Evolutionary conservation across 2,888 invertebrate species (phyloP), one percentile per base, ranked within the genome.

Genomic region (Lomographa bimaculata): DNA sequence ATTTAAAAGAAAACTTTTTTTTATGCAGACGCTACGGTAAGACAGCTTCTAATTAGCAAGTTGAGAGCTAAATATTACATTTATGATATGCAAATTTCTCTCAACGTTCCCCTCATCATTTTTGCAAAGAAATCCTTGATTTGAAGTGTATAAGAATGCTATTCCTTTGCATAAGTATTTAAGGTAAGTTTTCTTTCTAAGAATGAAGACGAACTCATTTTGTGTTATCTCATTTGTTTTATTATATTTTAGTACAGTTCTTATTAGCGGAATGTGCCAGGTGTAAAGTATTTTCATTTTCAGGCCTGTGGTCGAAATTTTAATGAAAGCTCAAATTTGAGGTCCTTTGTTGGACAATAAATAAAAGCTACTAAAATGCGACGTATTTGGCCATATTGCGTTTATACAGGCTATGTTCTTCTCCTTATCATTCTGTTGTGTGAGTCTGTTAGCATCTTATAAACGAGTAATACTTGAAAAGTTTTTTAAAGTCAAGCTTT

Each of bases 31-130:
- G 57, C 44, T 85, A 74, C 80, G 50, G 51, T 62, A 75, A 79
- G 75, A 78, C 71, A 70, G 68, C 75, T 80, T 79, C 83, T 86
- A 86, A 87, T 87, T 87, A 87, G 81, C 83, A 84, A 84, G 80
- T 83, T 79, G 80, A 81, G 79, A 82, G 84, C 81, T 83, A 85
- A 86, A 84, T 85, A 86, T 86, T 80, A 86, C 84, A 85, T 84
- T 86, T 86, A 85, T 84, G 83, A 81, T 81, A 85, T 85, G 84
- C 83, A 87, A 85, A 87, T 85, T 81, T 80, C 67, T 58, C 71
- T 65, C 61, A 71, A 63, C 58, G 48, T 51, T 48, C 25, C 25
- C 39, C 45, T 50, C 48, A 44, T 39, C 36, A 60, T 64, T 73
- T 68, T 67, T 48, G 30, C 33, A 49, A 46, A 46, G 7, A 76